Evolutionary conservation across 1,140 invertebrate genomes (phyloP).

Genomic region (Spodoptera frugiperda): DNA sequence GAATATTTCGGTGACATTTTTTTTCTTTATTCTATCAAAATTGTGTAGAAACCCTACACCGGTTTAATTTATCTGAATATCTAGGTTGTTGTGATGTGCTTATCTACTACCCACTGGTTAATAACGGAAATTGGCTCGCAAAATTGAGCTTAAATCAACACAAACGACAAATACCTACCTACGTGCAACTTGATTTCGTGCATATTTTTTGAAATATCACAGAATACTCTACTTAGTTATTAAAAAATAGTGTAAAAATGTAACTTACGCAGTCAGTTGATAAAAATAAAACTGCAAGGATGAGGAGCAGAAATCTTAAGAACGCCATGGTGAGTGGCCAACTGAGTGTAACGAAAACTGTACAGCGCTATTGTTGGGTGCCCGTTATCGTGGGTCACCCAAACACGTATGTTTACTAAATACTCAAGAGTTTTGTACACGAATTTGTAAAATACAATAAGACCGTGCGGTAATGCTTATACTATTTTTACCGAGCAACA

Average conservation of each 20-base stretch:
- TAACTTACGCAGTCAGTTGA: slow-evolving; percentile 35
- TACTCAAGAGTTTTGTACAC: slow-evolving; percentile 1
- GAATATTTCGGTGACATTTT: no score
- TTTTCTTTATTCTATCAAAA: no score
- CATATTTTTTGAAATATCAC: no score
- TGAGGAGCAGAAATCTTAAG: slow-evolving; percentile 3
- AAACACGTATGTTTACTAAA: slow-evolving; percentile 27
- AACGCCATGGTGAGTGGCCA: slow-evolving; percentile 17
- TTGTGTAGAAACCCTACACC: no score
- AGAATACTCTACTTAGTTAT: neutral
- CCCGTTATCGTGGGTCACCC: neutral
- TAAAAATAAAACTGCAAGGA: slow-evolving; percentile 25
- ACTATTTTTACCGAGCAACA: slow-evolving; percentile 21
- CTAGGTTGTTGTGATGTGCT: no score
- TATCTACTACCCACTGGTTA: no score
- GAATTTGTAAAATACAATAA: neutral
- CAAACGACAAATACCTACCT: no score
- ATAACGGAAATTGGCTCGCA: no score
- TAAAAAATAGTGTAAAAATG: neutral
- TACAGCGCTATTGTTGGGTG: neutral
- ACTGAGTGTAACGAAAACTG: neutral
- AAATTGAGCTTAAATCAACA: no score
- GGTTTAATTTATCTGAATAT: no score
- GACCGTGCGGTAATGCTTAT: neutral
- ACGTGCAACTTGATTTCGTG: no score